These are phyloP conservation scores for Sialia sialis DNA, from an alignment of 2,113 vertebrate genomes.

Conservation along the genomic window DNA sequence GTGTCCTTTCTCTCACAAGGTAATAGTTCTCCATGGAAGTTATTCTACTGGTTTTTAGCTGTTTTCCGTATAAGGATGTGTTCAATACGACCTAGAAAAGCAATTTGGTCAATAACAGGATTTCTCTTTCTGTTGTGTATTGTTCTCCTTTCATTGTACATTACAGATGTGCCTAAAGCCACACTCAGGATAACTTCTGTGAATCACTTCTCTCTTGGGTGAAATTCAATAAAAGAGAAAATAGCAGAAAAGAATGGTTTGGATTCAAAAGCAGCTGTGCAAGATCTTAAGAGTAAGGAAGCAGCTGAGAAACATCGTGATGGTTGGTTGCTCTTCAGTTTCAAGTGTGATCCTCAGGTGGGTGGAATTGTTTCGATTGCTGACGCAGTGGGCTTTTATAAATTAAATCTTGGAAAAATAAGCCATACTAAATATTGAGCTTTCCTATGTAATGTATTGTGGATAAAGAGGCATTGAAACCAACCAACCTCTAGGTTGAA, in stretches of 20 bases:
- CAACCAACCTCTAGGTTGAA: neutral
- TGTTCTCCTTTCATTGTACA: neutral
- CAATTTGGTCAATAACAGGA: neutral
- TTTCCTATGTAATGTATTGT: neutral
- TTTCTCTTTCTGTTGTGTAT: neutral
- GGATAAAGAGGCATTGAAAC: neutral
- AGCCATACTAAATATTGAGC: neutral
- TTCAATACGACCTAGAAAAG: neutral
- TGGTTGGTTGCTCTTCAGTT: neutral
- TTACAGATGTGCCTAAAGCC: neutral
- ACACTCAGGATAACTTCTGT: neutral
- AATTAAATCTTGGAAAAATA: neutral
- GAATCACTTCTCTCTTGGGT: neutral
- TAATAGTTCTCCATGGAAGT: neutral
- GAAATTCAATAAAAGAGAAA: neutral
- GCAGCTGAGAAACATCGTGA: neutral
- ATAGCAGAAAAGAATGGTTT: neutral
- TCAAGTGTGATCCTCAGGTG: neutral
- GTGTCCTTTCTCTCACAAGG: neutral
- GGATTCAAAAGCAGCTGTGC: neutral
- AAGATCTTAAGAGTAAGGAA: neutral
- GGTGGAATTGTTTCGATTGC: neutral
- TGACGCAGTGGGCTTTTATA: neutral
- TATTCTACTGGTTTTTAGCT: neutral
- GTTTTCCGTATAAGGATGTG: neutral